A percentile compares a stretch with the other conserved stretches of the same genome.
These are phyloP conservation scores for Diorhabda elongata DNA, from an alignment of 1,140 invertebrate genomes.

Conservation along the genomic window DNA sequence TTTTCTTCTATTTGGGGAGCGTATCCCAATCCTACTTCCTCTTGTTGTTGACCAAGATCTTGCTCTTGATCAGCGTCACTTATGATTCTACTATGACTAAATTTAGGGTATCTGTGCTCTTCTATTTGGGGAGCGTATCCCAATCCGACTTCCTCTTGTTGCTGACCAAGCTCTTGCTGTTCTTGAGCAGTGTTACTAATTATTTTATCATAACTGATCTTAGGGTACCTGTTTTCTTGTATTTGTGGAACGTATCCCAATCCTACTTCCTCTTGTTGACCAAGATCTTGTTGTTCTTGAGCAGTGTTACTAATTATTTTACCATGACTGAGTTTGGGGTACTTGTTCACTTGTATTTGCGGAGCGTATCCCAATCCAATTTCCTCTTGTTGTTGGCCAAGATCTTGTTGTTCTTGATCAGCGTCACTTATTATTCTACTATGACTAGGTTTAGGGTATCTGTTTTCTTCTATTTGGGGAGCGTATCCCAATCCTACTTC, in stretches of 20 bases:
- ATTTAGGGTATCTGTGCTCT: neutral
- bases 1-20: neutral
- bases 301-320: too few relatives aligned
- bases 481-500: neutral
- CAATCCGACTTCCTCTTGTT: neutral
- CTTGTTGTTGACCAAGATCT: neutral
- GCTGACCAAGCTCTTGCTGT: neutral
- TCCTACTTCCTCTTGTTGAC: neutral
- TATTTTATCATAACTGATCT: neutral
- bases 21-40: neutral
- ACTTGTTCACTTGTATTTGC: too few relatives aligned
- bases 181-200: neutral
- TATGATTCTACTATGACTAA: neutral
- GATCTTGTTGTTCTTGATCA: conserved; percentile 3
- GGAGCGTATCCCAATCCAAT: neutral
- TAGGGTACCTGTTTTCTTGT: too few relatives aligned
- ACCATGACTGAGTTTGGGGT: too few relatives aligned
- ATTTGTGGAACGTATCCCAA: too few relatives aligned
- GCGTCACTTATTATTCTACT: neutral
- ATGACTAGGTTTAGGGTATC: neutral
- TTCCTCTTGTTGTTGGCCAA: conserved; percentile 15
- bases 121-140: neutral
- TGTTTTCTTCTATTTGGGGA: neutral
- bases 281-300: neutral
- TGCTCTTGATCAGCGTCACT: neutral